Conservation (phyloP, 2,113 vertebrate species). For the Pampusana beccarii region DNA sequence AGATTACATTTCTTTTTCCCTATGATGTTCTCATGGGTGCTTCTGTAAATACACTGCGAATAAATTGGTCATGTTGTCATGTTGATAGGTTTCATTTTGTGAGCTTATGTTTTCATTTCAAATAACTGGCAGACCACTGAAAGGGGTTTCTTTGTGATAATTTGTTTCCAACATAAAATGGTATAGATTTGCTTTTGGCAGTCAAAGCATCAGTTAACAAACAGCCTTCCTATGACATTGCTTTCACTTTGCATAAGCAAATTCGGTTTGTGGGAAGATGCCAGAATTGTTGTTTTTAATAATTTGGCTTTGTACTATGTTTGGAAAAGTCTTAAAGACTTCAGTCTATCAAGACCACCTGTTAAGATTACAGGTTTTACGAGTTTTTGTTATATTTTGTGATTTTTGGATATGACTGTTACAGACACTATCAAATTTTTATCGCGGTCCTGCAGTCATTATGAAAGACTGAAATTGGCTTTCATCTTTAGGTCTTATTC, state of each 20-base stretch:
- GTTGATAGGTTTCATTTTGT: neutral
- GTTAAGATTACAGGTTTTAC: neutral
- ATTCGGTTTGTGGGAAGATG: neutral
- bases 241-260: neutral
- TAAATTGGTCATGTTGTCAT: neutral
- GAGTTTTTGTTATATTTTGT: neutral
- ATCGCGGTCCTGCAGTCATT: neutral
- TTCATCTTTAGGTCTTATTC: neutral
- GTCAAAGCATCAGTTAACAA: neutral
- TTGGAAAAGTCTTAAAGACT: conserved; percentile 2
- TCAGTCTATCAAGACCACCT: neutral
- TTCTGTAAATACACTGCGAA: neutral
- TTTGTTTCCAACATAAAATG: neutral
- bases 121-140: neutral
- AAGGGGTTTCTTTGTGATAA: neutral
- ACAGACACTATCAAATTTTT: neutral
- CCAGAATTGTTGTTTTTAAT: neutral
- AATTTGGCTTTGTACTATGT: neutral
- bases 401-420: neutral
- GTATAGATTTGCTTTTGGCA: neutral
- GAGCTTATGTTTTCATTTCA: neutral
- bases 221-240: neutral
- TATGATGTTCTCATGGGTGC: neutral
- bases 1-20: neutral
- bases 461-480: neutral